Base-by-base conservation (phyloP, 2,888 invertebrate genomes). In the Drosophila testacea region DNA sequence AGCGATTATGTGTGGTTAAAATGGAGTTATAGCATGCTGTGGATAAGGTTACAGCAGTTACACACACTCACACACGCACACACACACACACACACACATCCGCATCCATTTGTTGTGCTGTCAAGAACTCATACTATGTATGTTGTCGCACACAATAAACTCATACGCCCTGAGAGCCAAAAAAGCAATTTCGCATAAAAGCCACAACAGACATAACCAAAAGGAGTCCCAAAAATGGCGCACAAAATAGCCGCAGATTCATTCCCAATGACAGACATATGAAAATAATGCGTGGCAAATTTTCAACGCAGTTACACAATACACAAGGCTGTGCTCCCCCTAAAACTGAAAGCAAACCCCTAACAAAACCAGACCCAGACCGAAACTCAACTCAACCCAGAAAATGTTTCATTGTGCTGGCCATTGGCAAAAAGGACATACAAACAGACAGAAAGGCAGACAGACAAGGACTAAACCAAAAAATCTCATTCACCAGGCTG, bases 171-270 rank as follows among this genome's bases (percentile, higher is more conserved):
- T 30, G 64, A 34, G 59, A 67, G 57, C 4, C 47, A 72, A 78
- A 88, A 86, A 88, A 74, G 77, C 86, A 83, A 85, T 85, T 85
- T 88, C 74, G 68, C 73, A 75, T 74, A 74, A 85, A 88, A 86
- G 87, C 85, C 83, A 73, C 88, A 85, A 71, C 87, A 83, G 79
- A 78, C 81, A 79, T 67, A 81, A 69, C 84, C 84, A 71, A 69
- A 69, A 69, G 70, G 30, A 64, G 36, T 30, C 30, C 62, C 42
- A 51, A 48, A 73, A 83, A 61, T 61, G 64, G 60, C 48, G 57
- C 61, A 60, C 67, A 72, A 60, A 74, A 65, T 68, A 69, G 73
- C 80, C 87, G 69, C 87, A 83, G 81, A 81, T 86, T 83, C 79
- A 73, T 86, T 75, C 65, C 61, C 65, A 81, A 69, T 72, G 82